Conservation (phyloP, 2,888 invertebrate species). For the Alsophila aescularia region DNA sequence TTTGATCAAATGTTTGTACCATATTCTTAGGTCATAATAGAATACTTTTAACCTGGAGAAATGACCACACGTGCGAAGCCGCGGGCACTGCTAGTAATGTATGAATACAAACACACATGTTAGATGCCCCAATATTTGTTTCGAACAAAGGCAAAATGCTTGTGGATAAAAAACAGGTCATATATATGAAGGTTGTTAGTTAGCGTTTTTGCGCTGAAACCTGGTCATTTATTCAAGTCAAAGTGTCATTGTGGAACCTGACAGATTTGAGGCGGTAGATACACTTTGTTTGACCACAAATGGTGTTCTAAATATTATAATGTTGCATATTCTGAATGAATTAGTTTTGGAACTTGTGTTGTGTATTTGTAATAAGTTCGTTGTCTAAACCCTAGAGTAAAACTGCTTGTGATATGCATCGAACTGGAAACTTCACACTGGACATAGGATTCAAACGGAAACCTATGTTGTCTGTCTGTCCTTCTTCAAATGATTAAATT, state of each 20-base stretch:
- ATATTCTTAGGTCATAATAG: too few species aligned
- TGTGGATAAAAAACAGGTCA: constrained; percentile 23
- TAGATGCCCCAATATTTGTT: constrained; percentile 7
- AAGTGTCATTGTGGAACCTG: constrained; percentile 24
- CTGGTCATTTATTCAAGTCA: constrained; percentile 34
- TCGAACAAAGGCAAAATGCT: constrained; percentile 4
- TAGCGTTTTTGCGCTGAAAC: constrained; percentile 17
- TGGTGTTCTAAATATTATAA: neutral
- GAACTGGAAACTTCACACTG: too few species aligned
- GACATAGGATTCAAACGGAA: too few species aligned
- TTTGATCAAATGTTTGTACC: too few species aligned
- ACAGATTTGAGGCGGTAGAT: constrained; percentile 28
- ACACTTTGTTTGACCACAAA: constrained; percentile 11
- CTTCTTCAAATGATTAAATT: too few species aligned
- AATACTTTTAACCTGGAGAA: too few species aligned
- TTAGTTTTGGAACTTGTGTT: neutral
- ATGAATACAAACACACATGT: constrained; percentile 12
- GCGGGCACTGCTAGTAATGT: too few species aligned
- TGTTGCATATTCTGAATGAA: neutral
- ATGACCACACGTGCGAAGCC: too few species aligned
- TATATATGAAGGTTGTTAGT: constrained; percentile 24
- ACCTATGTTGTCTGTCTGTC: too few species aligned
- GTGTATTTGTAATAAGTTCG: too few species aligned
- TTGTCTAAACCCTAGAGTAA: too few species aligned
- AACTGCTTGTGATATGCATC: too few species aligned